These are phyloP conservation scores for Drosophila athabasca DNA, from an alignment of 1,140 invertebrate species.

Conservation along the genomic window DNA sequence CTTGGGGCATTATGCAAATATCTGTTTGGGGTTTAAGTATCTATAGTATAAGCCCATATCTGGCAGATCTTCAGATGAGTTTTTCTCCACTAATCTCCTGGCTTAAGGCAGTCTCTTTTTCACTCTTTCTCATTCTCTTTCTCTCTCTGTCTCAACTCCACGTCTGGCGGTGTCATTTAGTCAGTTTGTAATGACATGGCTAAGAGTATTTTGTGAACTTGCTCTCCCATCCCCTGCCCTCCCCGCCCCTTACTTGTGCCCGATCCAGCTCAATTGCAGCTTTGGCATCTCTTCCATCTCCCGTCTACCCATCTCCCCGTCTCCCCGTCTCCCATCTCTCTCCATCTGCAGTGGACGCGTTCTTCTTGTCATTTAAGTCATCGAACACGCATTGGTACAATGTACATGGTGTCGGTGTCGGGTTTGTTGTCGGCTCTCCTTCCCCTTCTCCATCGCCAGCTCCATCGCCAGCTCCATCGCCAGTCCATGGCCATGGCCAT, in stretches of 20 bases:
- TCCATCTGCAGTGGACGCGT: constrained; percentile 41
- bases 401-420: constrained; percentile 65
- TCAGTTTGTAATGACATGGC: constrained; percentile 77
- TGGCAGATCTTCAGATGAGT: constrained; percentile 11
- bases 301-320: constrained; percentile 17
- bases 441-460: constrained; percentile 4
- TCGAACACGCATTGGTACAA: constrained; percentile 83
- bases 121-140: background rate
- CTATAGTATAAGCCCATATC: constrained; percentile 11
- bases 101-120: no score
- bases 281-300: constrained; percentile 31
- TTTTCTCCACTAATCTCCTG: background rate
- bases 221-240: constrained; percentile 4
- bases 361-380: constrained; percentile 80
- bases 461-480: background rate
- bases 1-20: constrained; percentile 65
- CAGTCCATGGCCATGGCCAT: background rate
- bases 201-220: constrained; percentile 77
- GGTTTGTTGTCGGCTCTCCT: constrained; percentile 34
- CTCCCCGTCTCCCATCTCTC: background rate
- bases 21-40: constrained; percentile 2
- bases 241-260: no score
- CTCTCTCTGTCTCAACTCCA: background rate
- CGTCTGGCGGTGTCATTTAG: constrained; percentile 61
- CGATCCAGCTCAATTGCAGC: constrained; percentile 35